phyloP scores from a whole-genome alignment of 2,113 vertebrate genomes.

The Ifrita kowaldi region DNA sequence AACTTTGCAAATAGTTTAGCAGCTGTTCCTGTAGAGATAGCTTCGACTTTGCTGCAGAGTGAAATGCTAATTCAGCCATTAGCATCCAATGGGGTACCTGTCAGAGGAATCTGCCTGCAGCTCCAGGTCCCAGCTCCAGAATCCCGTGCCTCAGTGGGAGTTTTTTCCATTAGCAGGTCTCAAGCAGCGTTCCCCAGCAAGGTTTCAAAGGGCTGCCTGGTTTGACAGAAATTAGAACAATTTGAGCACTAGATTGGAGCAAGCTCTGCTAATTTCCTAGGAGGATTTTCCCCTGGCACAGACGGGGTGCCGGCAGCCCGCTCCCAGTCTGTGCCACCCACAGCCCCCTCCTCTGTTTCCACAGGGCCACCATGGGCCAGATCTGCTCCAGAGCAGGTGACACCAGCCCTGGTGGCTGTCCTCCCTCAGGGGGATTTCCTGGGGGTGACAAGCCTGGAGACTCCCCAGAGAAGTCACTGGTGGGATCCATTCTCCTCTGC shows the following conservation, averaged over 20 bases:
- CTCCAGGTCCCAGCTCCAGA: background rate
- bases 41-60: slow-evolving; percentile 2
- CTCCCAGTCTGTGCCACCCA: background rate
- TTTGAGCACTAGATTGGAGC: background rate
- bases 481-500: background rate
- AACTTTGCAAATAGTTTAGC: slow-evolving; percentile 66
- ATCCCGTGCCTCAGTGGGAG: background rate
- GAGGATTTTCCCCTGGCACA: background rate
- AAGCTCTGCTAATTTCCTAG: background rate
- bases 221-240: background rate
- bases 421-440: background rate
- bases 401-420: background rate
- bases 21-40: slow-evolving; percentile 63
- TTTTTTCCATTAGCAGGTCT: background rate
- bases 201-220: background rate
- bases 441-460: background rate
- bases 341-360: background rate
- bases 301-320: background rate
- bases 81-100: slow-evolving; percentile 13
- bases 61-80: slow-evolving; percentile 58
- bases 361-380: accelerated
- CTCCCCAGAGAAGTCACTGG: background rate
- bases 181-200: background rate
- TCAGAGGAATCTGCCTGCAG: background rate
- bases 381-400: background rate